Evolutionary conservation across 2,797 vertebrate genomes (phyloP).

Genomic region (Megalops cyprinoides): DNA sequence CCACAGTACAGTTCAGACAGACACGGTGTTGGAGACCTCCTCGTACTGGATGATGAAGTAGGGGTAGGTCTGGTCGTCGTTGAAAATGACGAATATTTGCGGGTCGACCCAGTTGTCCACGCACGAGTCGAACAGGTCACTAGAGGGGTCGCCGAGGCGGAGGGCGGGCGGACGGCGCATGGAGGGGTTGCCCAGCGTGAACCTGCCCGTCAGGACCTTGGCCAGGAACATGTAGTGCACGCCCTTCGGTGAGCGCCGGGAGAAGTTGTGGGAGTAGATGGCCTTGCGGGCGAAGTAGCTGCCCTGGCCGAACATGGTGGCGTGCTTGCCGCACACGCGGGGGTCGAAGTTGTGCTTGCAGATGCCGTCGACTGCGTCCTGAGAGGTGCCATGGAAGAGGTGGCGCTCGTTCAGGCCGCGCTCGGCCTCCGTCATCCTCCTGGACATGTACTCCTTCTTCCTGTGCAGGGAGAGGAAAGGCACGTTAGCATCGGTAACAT

Average conservation of each 20-base stretch:
- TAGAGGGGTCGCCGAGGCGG: constrained; percentile 87
- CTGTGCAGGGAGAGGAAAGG: constrained; percentile 63
- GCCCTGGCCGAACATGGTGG: constrained; percentile 98
- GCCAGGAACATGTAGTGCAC: constrained; percentile 98
- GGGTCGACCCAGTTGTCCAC: constrained; percentile 98
- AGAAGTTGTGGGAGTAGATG: constrained; percentile 97
- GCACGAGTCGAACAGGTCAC: constrained; percentile 97
- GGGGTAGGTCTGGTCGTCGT: constrained; percentile 98
- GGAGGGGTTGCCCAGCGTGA: constrained; percentile 92
- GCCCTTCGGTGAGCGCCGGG: constrained; percentile 89
- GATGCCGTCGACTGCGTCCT: constrained; percentile 95
- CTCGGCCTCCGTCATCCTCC: constrained; percentile 88
- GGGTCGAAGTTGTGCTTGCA: constrained; percentile 99
- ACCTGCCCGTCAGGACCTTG: constrained; percentile 94
- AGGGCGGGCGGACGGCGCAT: constrained; percentile 94
- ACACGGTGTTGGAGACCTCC: constrained; percentile 90
- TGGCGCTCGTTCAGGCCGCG: constrained; percentile 91
- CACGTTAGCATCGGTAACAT: neutral
- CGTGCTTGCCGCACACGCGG: constrained; percentile 94
- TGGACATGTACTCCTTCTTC: constrained; percentile 98
- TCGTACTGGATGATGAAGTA: constrained; percentile 98
- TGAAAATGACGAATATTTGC: constrained; percentile 98
- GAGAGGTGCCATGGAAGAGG: constrained; percentile 96
- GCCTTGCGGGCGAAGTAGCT: constrained; percentile 98
- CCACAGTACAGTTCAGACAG: constrained; percentile 68